Base-by-base conservation (phyloP, 2,888 invertebrate species). In the Neoitamus cyanurus region DNA sequence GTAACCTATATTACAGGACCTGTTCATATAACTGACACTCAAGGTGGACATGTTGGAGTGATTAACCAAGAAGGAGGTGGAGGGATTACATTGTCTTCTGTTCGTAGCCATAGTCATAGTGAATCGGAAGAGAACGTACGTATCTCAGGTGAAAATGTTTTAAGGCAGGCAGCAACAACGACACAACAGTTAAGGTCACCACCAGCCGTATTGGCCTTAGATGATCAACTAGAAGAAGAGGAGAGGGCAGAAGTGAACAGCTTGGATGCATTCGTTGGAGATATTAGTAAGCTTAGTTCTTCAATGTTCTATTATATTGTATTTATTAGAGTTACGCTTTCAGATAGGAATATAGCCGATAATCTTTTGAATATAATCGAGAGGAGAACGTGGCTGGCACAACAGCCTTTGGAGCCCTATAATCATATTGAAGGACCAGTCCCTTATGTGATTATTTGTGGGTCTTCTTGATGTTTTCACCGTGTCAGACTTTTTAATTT, bases 361-460 rank as follows among this genome's bases (percentile, higher is more conserved):
- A 88, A 88, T 70, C 85, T 90, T 13, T 88, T 89, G 30, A 84
- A 84, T 34, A 90, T 92, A 11, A 85, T 92, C 20, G 88, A 90
- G 13, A 89, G 92, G 11, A 88, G 89, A 73, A 89, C 90, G 77
- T 93, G 93, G 93, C 87, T 93, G 72, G 92, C 92, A 7, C 92
- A 92, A 87, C 90, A 89, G 30, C 92, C 92, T 3, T 87, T 91
- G 84, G 90, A 90, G 36, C 87, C 89, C 5, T 89, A 89, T 25
- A 86, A 88, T 3, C 88, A 87, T 42, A 86, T 92, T 69, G 83
- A 89, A 42, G 88, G 88, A 36, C 92, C 93, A 11, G 92, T 91
- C 6, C 90, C 91, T 88, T 91, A 90, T 86, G 92, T 93, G 13
- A 90, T 93, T 42, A 92, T 93, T 84, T 90, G 93, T 93, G 89